Evolutionary conservation across 2,113 vertebrate species (phyloP), one percentile per base, ranked within the genome.

Genomic region (Plotosus lineatus): DNA sequence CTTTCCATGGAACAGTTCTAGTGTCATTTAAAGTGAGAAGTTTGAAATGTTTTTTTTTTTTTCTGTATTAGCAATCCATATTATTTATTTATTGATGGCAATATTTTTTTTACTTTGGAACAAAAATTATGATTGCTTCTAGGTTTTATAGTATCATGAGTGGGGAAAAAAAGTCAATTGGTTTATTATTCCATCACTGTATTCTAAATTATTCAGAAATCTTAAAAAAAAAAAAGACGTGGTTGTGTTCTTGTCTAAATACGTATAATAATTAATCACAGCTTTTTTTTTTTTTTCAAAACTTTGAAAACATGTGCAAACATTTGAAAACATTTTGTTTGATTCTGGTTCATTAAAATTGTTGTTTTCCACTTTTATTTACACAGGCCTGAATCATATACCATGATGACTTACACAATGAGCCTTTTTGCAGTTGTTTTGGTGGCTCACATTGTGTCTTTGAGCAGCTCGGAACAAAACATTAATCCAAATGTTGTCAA

Each of bases 401-500:
- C 28, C 33, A 28, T 17, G 50, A 84, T 84, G 85, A 15, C 51
- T 7, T 42, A 2, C 66, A 28, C n/a, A 28, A 10, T 74, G 23
- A 65, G 11, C 1, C 61, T 86, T 51, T 12, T 82, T 8, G 50
- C 26, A 1, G 46, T n/a, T 12, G 3, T 83, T 74, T 10, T 63
- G 50, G 15, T 74, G 33, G 50, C 63, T 33, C 31, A 31, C 17
- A 10, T 77, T 26, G 71, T 79, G 36, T 33, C 33, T 12, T 71
- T 38, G 26, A 51, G 71, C 61, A 36, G 48, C 10, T 40, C 40
- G 12, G 10, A 1, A 10, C 56, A 55, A n/a, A 19, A 38, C 2
- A 1, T 79, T 11, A 28, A 66, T 42, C 79, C 75, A 9, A 56
- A 83, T 8, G 77, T 83, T 0, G n/a, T 83, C 2, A 60, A 69